phyloP scores from a whole-genome alignment of 2,113 vertebrate genomes.

The Chrysochloris asiatica region DNA sequence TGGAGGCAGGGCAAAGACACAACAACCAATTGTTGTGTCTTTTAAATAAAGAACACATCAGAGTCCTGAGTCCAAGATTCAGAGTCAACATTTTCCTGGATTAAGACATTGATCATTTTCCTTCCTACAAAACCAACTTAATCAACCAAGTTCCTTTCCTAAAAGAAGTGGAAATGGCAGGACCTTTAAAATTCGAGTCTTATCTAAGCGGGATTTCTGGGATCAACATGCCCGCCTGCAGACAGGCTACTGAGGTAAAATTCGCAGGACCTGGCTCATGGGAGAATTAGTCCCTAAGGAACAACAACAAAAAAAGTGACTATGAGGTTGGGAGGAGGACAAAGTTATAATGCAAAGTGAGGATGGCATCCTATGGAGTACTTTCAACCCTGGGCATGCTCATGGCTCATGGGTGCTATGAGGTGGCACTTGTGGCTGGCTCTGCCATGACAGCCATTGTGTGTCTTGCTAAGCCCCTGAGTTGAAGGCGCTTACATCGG shows the following conservation, averaged over 20 bases:
- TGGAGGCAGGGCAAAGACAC: neutral
- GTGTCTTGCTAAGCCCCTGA: neutral
- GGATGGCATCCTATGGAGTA: neutral
- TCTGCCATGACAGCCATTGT: neutral
- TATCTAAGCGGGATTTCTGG: neutral
- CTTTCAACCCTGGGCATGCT: neutral
- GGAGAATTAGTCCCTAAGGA: neutral
- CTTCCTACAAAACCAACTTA: neutral
- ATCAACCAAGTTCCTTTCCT: neutral
- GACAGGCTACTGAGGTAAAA: slow-evolving; percentile 4
- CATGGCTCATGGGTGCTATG: neutral
- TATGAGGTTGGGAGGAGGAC: neutral
- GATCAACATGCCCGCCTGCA: neutral
- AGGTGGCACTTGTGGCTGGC: neutral
- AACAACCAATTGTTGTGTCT: neutral
- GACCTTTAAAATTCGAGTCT: neutral
- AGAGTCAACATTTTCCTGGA: neutral
- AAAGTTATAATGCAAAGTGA: neutral
- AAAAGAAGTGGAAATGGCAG: neutral
- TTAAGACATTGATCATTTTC: neutral
- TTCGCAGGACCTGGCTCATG: neutral
- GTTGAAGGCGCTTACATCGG: neutral
- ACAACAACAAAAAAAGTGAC: neutral
- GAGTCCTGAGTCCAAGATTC: neutral
- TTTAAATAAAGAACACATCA: neutral